phyloP scores from a whole-genome alignment of 2,797 vertebrate species.

The Xenentodon cancila region DNA sequence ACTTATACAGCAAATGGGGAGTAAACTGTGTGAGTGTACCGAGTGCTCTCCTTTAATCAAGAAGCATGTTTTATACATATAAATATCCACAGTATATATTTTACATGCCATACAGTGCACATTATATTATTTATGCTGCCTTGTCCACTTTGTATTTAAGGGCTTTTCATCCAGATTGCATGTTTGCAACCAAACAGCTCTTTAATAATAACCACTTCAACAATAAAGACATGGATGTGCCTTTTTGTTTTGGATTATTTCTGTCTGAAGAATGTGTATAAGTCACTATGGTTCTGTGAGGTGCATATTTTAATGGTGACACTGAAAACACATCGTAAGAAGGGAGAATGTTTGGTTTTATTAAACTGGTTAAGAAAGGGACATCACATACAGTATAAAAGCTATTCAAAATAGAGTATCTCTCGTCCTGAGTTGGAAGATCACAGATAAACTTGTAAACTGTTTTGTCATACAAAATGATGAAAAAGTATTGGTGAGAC shows the following conservation, averaged over 20 bases:
- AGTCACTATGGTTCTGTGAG: no score
- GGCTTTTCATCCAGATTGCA: slow-evolving; percentile 88
- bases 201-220: slow-evolving; percentile 84
- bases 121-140: slow-evolving; percentile 90
- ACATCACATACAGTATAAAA: slow-evolving; percentile 28
- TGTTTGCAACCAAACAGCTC: slow-evolving; percentile 88
- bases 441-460: slow-evolving; percentile 1
- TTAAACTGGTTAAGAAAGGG: slow-evolving; percentile 42
- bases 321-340: slow-evolving; percentile 9
- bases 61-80: slow-evolving; percentile 86
- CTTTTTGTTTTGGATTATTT: slow-evolving; percentile 71
- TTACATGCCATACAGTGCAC: slow-evolving; percentile 88
- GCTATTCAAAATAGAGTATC: slow-evolving; percentile 39
- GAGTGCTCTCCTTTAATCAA: slow-evolving; percentile 83
- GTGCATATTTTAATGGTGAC: not conserved
- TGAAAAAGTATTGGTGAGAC: slow-evolving; percentile 1
- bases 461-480: not conserved
- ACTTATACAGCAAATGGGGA: slow-evolving; percentile 78
- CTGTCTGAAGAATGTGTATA: slow-evolving; percentile 1
- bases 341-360: slow-evolving; percentile 44
- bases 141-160: slow-evolving; percentile 90
- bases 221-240: slow-evolving; percentile 88
- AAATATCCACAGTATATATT: slow-evolving; percentile 85
- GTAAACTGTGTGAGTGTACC: slow-evolving; percentile 75
- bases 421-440: slow-evolving; percentile 35